These are phyloP conservation scores for Mesoligia furuncula DNA, from an alignment of 2,888 invertebrate species.

Conservation along the genomic window DNA sequence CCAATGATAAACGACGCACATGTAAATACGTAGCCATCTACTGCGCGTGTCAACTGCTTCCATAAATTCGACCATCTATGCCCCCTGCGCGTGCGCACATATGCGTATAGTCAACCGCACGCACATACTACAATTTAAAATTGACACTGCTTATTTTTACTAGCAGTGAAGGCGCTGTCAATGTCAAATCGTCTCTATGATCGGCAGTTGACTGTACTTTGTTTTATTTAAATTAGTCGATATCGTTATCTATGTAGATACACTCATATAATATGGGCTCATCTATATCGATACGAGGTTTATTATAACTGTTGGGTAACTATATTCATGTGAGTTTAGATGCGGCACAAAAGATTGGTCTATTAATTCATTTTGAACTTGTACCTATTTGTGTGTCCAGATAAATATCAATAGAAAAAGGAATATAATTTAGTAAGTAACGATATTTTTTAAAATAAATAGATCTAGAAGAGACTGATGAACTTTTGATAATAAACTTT, in stretches of 20 bases:
- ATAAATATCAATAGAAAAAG: slow-evolving; percentile 43
- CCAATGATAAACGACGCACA: slow-evolving; percentile 46
- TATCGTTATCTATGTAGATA: slow-evolving; percentile 54
- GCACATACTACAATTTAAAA: not conserved
- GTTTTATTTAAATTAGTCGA: slow-evolving; percentile 65
- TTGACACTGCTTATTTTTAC: not conserved
- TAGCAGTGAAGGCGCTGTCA: no score
- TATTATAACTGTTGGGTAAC: slow-evolving; percentile 34
- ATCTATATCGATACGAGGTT: slow-evolving; percentile 40
- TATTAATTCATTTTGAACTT: slow-evolving; percentile 45
- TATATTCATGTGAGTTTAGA: slow-evolving; percentile 38
- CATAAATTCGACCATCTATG: slow-evolving; percentile 59
- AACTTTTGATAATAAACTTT: slow-evolving; percentile 15
- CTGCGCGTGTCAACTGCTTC: slow-evolving; percentile 53
- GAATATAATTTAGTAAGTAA: slow-evolving; percentile 8
- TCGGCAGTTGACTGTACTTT: slow-evolving; percentile 30
- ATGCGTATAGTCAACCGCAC: slow-evolving; percentile 14
- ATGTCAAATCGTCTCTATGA: no score
- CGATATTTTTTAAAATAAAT: slow-evolving; percentile 8
- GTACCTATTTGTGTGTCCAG: slow-evolving; percentile 25
- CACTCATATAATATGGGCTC: slow-evolving; percentile 39
- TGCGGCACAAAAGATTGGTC: slow-evolving; percentile 21
- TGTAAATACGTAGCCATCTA: slow-evolving; percentile 45
- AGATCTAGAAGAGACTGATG: slow-evolving; percentile 15
- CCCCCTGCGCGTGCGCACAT: slow-evolving; percentile 67